A percentile compares a stretch with the other conserved stretches of the same genome.
phyloP scores from a whole-genome alignment of 1,140 invertebrate genomes.

The Vanessa tameamea region DNA sequence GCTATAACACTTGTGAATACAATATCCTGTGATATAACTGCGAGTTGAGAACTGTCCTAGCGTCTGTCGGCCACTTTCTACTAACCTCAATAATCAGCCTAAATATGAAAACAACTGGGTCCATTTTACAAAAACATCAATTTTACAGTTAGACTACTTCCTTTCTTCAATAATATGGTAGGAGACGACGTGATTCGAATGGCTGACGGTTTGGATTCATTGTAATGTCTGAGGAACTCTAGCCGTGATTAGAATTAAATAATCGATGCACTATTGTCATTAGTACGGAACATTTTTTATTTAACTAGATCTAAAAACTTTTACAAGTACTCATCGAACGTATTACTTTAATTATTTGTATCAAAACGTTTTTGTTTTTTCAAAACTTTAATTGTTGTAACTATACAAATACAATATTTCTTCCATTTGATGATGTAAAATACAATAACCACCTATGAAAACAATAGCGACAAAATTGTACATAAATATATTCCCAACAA shows the following conservation, averaged over 20 bases:
- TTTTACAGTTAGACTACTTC: slow-evolving; percentile 49
- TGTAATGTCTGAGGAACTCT: slow-evolving; percentile 34
- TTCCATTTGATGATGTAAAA: too few relatives aligned
- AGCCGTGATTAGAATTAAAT: slow-evolving; percentile 36
- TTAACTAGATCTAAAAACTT: neutral
- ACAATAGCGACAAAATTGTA: too few relatives aligned
- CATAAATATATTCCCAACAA: too few relatives aligned
- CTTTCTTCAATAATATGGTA: slow-evolving; percentile 38
- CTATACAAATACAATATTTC: too few relatives aligned
- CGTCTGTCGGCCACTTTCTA: slow-evolving; percentile 29
- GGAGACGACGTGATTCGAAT: slow-evolving; percentile 34
- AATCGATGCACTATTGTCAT: slow-evolving; percentile 11
- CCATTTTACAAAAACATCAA: slow-evolving; percentile 42
- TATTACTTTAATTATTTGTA: too few relatives aligned
- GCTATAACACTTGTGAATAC: neutral
- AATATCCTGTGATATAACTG: slow-evolving; percentile 15
- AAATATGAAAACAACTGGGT: slow-evolving; percentile 39
- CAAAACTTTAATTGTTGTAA: too few relatives aligned
- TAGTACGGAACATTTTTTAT: slow-evolving; percentile 1
- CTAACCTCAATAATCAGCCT: slow-evolving; percentile 40
- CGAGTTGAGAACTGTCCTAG: neutral
- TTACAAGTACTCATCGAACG: neutral
- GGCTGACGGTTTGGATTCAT: slow-evolving; percentile 26
- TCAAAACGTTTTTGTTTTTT: too few relatives aligned
- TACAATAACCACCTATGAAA: too few relatives aligned